Percentiles rank a stretch among this genome's conserved stretches.
Evolutionary conservation across 35 echinoderm and acorn worm genomes (phyloP).

Genomic region (Chiridota heheva): DNA sequence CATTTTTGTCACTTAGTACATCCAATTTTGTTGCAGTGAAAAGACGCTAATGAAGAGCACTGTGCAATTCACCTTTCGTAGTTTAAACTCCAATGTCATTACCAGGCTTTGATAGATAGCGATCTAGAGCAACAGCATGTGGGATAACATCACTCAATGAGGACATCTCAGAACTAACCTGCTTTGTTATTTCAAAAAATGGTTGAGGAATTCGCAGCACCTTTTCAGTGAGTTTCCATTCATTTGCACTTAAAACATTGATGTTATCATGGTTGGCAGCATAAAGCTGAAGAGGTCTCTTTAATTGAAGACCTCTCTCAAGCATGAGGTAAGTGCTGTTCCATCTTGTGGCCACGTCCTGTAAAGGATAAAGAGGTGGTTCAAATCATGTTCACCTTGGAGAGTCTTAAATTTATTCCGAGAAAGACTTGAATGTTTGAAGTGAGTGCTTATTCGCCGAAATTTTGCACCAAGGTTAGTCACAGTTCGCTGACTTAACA

Average conservation of each 20-base stretch:
- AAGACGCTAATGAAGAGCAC: background rate
- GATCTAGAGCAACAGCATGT: background rate
- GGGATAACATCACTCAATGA: constrained; percentile 2
- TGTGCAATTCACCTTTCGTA: background rate
- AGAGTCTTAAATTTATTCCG: constrained; percentile 6
- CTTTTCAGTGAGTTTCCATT: constrained; percentile 17
- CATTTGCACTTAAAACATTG: constrained; percentile 3
- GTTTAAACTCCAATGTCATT: constrained; percentile 11
- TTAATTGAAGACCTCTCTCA: background rate
- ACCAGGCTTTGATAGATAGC: background rate
- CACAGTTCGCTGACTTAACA: background rate
- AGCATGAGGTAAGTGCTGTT: constrained; percentile 32
- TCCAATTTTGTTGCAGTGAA: background rate
- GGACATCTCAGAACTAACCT: constrained; percentile 11
- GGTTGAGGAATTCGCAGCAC: background rate
- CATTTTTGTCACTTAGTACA: background rate
- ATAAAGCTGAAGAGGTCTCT: constrained; percentile 10
- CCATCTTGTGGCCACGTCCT: constrained; percentile 14
- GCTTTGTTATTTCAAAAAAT: constrained; percentile 19
- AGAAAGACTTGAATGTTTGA: constrained; percentile 13
- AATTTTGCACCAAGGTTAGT: constrained; percentile 14
- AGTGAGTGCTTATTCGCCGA: constrained; percentile 4
- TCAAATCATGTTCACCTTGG: constrained; percentile 1
- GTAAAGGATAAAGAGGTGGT: background rate
- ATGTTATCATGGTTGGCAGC: constrained; percentile 11